Percentiles rank a stretch among this genome's conserved stretches.
These are phyloP conservation scores for Lypha dubia DNA, from an alignment of 2,888 invertebrate genomes.

Conservation along the genomic window DNA sequence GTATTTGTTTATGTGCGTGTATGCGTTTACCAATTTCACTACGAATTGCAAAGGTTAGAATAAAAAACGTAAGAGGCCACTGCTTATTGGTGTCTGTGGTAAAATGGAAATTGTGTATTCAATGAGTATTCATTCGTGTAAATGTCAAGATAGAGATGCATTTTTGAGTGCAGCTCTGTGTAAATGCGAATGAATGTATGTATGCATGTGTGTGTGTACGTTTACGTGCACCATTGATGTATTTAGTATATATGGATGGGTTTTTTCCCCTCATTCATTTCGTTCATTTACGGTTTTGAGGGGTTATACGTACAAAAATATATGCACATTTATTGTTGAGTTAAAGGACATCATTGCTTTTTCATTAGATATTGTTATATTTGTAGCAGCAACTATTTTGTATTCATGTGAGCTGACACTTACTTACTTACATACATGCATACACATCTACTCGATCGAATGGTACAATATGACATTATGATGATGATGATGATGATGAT, in stretches of 20 bases:
- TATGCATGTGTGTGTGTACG: not conserved
- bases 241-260: constrained; percentile 18
- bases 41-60: constrained; percentile 37
- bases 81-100: constrained; percentile 71
- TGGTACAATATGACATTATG: constrained; percentile 63
- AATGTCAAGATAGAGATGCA: constrained; percentile 22
- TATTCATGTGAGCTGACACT: constrained; percentile 31
- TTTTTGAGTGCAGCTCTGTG: too few species aligned
- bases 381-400: not conserved
- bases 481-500: constrained; percentile 51
- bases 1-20: not conserved
- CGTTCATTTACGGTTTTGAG: constrained; percentile 48
- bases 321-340: constrained; percentile 43
- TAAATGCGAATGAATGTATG: not conserved
- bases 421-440: too few species aligned
- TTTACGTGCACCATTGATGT: not conserved
- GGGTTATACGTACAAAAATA: constrained; percentile 45
- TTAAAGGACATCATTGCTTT: constrained; percentile 60
- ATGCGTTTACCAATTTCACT: constrained; percentile 12
- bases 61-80: constrained; percentile 63
- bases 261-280: constrained; percentile 11
- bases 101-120: constrained; percentile 64
- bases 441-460: constrained; percentile 32
- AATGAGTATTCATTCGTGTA: constrained; percentile 42
- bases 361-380: constrained; percentile 33